phyloP scores from a whole-genome alignment of 2,113 vertebrate genomes.

The Menura novaehollandiae region DNA sequence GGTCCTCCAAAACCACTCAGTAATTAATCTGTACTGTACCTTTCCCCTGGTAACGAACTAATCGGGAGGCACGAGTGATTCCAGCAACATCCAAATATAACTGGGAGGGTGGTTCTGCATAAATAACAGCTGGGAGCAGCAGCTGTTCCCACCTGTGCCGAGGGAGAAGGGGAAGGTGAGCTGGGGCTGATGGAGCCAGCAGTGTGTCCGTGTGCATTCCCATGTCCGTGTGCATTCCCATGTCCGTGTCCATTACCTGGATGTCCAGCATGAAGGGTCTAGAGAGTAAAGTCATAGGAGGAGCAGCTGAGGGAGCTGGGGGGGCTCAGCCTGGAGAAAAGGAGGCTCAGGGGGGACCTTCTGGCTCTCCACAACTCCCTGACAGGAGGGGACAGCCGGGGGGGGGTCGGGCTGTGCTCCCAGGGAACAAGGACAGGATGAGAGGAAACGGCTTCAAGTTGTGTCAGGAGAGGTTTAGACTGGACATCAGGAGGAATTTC shows the following conservation, averaged over 20 bases:
- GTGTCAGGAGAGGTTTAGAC: background rate
- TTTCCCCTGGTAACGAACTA: constrained; percentile 44
- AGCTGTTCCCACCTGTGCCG: constrained; percentile 56
- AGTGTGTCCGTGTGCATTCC: accelerated
- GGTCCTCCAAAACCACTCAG: background rate
- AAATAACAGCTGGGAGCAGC: constrained; percentile 69
- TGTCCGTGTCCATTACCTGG: background rate
- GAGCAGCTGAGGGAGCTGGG: background rate
- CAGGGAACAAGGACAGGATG: background rate
- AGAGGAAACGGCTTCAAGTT: background rate
- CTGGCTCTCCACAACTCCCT: background rate
- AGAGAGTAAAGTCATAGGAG: background rate
- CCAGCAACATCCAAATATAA: constrained; percentile 44
- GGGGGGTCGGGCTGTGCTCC: accelerated
- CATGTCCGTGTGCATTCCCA: accelerated
- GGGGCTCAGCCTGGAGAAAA: background rate
- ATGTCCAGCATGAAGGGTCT: background rate
- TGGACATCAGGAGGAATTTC: background rate
- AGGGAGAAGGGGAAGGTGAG: background rate
- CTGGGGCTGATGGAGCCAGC: accelerated
- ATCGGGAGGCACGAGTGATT: constrained; percentile 17
- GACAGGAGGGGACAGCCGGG: background rate
- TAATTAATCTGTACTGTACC: constrained; percentile 34
- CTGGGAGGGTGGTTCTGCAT: constrained; percentile 47
- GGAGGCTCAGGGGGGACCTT: background rate